phyloP scores from a whole-genome alignment of 2,797 vertebrate species.

The Cirrhinus mrigala region DNA sequence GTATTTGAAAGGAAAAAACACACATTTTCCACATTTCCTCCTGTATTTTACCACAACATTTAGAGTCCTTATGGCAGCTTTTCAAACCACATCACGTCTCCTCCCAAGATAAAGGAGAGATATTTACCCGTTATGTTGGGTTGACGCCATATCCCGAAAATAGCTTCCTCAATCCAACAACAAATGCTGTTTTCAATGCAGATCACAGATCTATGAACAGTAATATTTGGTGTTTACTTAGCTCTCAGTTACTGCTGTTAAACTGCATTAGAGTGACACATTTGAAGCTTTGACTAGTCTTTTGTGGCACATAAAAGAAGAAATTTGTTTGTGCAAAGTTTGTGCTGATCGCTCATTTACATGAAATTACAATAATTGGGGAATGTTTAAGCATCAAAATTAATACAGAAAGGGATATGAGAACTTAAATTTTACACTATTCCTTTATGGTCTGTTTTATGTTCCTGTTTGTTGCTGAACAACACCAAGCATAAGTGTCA shows the following conservation, averaged over 20 bases:
- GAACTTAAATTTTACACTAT: neutral
- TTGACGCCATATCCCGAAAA: conserved; percentile 24
- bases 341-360: neutral
- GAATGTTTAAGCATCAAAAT: neutral
- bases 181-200: conserved; percentile 42
- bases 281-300: neutral
- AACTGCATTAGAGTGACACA: conserved; percentile 6
- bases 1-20: neutral
- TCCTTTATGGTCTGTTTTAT: neutral
- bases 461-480: neutral
- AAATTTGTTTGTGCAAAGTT: neutral
- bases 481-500: neutral
- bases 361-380: neutral
- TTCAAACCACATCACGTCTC: conserved; percentile 21
- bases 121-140: conserved; percentile 13
- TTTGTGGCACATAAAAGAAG: neutral
- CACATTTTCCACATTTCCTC: neutral
- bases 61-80: conserved; percentile 24
- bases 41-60: conserved; percentile 11
- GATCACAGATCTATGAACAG: conserved; percentile 42
- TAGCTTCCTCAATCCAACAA: conserved; percentile 33
- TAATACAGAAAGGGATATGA: neutral
- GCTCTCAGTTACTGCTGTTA: neutral
- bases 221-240: conserved; percentile 32
- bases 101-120: conserved; percentile 43